Evolutionary conservation across 2,888 invertebrate species (phyloP).

Genomic region (Andricus curvator): DNA sequence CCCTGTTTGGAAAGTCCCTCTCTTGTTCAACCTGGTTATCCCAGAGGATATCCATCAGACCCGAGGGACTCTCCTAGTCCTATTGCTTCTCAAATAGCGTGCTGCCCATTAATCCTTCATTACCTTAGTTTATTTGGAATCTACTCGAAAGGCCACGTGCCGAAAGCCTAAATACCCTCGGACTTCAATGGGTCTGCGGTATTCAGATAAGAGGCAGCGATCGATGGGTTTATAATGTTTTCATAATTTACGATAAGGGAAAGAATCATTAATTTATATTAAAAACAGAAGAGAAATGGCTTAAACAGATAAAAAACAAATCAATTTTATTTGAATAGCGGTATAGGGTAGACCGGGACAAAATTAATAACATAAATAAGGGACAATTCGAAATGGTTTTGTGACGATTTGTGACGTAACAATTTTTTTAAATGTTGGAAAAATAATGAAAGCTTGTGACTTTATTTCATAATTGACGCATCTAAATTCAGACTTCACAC

Average conservation of each 20-base stretch:
- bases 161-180: slow-evolving; percentile 44
- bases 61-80: slow-evolving; percentile 65
- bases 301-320: too few relatives aligned
- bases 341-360: too few relatives aligned
- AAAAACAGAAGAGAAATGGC: too few relatives aligned
- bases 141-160: slow-evolving; percentile 64
- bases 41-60: slow-evolving; percentile 66
- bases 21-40: slow-evolving; percentile 50
- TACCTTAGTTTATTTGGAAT: slow-evolving; percentile 61
- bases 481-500: too few relatives aligned
- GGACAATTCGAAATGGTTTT: too few relatives aligned
- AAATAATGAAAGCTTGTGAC: too few relatives aligned
- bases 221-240: slow-evolving; percentile 2
- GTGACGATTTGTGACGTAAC: too few relatives aligned
- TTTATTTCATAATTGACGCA: too few relatives aligned
- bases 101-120: slow-evolving; percentile 62
- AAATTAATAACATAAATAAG: too few relatives aligned
- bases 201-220: slow-evolving; percentile 13
- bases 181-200: slow-evolving; percentile 56
- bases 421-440: too few relatives aligned
- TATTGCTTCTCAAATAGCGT: slow-evolving; percentile 69
- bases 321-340: too few relatives aligned
- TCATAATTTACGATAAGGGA: background rate
- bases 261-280: background rate
- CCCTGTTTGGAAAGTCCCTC: slow-evolving; percentile 43